Conservation (phyloP, 2,797 vertebrate species). For the Chaetodon trifasciatus region DNA sequence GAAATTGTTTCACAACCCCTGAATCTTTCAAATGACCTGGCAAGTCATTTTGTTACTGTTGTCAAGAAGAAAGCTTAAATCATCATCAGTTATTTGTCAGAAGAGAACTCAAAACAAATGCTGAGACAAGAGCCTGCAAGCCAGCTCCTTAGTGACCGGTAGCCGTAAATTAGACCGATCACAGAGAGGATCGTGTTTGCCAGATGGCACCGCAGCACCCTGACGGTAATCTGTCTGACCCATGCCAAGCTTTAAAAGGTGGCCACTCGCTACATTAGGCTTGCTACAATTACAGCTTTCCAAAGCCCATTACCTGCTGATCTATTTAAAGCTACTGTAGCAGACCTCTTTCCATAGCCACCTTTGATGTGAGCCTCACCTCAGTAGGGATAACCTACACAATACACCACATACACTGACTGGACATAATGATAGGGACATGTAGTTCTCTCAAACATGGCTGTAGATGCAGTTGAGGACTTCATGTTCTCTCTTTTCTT, state of each 20-base stretch:
- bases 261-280: constrained; percentile 55
- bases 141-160: constrained; percentile 41
- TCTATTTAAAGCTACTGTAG: constrained; percentile 77
- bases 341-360: constrained; percentile 58
- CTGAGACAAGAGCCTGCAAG: constrained; percentile 28
- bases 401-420: constrained; percentile 38
- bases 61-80: constrained; percentile 46
- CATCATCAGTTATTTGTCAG: constrained; percentile 48
- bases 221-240: constrained; percentile 74
- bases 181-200: constrained; percentile 63
- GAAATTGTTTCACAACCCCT: constrained; percentile 34
- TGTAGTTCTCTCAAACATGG: neutral
- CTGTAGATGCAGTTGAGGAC: constrained; percentile 1
- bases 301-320: constrained; percentile 79
- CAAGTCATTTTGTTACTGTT: constrained; percentile 38
- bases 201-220: constrained; percentile 66
- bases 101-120: constrained; percentile 44
- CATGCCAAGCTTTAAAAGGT: constrained; percentile 69
- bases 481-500: neutral
- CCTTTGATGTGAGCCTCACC: constrained; percentile 62
- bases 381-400: constrained; percentile 42
- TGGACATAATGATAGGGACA: constrained; percentile 35
- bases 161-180: constrained; percentile 69
- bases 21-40: constrained; percentile 34
- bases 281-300: constrained; percentile 73